phyloP scores from a whole-genome alignment of 2,797 vertebrate species.

The Forpus xanthops region DNA sequence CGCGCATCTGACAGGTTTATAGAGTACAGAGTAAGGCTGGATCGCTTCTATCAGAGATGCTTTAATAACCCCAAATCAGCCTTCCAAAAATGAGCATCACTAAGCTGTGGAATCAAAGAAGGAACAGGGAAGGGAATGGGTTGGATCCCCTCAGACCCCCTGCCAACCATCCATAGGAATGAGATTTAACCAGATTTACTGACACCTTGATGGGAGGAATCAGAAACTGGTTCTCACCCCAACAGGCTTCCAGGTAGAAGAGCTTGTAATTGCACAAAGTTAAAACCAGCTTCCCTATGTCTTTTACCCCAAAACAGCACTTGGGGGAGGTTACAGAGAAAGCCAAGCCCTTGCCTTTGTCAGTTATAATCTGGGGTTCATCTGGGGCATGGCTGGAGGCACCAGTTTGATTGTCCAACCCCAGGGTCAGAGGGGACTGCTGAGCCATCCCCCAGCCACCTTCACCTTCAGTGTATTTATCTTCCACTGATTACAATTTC shows the following conservation, averaged over 20 bases:
- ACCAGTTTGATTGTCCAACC: not conserved
- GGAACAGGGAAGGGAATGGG: not conserved
- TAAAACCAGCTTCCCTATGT: not conserved
- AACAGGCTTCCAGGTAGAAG: not conserved
- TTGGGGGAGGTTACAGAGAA: not conserved
- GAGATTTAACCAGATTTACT: not conserved
- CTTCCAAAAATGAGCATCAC: not conserved
- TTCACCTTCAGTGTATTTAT: not conserved
- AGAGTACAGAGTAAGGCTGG: not conserved
- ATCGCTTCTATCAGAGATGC: not conserved
- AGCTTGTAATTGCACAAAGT: not conserved
- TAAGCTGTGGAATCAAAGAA: not conserved
- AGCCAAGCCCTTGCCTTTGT: not conserved
- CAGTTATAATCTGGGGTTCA: not conserved
- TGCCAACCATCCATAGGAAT: fast-evolving
- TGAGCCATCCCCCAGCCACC: not conserved
- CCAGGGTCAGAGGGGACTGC: not conserved
- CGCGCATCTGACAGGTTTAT: not conserved
- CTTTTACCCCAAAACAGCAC: not conserved
- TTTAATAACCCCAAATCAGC: not conserved
- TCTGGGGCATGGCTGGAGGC: not conserved
- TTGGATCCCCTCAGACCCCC: not conserved
- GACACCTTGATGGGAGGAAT: not conserved
- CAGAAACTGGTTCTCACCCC: fast-evolving
- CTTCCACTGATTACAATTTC: constrained; percentile 56